A percentile compares a stretch with the other conserved stretches of the same genome.
phyloP scores from a whole-genome alignment of 2,888 invertebrate genomes.

The Caradrina clavipalpis region DNA sequence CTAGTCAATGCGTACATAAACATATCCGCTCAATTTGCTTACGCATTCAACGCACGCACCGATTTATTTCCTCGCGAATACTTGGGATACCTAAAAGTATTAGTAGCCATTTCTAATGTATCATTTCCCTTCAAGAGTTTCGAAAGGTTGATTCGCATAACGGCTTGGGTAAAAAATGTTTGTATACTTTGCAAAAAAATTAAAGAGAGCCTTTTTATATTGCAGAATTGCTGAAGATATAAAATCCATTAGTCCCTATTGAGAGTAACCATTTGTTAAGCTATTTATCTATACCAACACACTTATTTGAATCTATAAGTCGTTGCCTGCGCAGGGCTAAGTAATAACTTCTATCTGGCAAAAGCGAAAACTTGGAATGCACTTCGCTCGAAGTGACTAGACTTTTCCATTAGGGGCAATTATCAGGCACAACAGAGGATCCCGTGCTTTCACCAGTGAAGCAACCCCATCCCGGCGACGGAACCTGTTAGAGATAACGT shows the following conservation, averaged over 20 bases:
- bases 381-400: constrained; percentile 88
- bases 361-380: constrained; percentile 89
- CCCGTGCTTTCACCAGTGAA: constrained; percentile 81
- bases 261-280: constrained; percentile 50
- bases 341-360: constrained; percentile 87
- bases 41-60: constrained; percentile 76
- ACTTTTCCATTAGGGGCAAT: constrained; percentile 91
- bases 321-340: constrained; percentile 81
- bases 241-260: constrained; percentile 57
- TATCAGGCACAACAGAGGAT: constrained; percentile 88
- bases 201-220: constrained; percentile 24
- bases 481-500: constrained; percentile 90
- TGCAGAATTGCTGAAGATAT: constrained; percentile 37
- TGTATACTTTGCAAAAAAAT: constrained; percentile 29
- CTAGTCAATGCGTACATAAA: constrained; percentile 75
- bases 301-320: constrained; percentile 76
- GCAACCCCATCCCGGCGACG: constrained; percentile 79
- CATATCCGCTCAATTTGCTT: constrained; percentile 77
- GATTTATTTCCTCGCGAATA: constrained; percentile 72
- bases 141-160: constrained; percentile 36
- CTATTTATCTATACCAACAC: constrained; percentile 62
- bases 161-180: constrained; percentile 25
- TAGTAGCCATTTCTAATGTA: constrained; percentile 49
- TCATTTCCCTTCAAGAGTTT: constrained; percentile 52
- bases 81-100: constrained; percentile 60